Evolutionary conservation across 2,888 invertebrate genomes (phyloP), one percentile per base, ranked within the genome.

Genomic region (Alloscopus bannaensis): DNA sequence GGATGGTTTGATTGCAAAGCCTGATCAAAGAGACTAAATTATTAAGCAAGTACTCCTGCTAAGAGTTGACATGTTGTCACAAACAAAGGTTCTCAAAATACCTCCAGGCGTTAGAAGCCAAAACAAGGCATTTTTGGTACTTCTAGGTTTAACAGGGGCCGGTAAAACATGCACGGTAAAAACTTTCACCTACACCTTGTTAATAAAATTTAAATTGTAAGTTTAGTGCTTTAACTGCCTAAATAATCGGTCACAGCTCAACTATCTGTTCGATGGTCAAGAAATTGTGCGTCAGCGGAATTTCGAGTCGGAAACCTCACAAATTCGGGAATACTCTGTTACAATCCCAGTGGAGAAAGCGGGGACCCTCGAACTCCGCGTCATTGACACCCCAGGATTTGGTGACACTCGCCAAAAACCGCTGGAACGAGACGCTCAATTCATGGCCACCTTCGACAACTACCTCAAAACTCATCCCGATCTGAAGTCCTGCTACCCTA

Each of bases 371-470:
- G 47, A 47, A n/a, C 47, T 47, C 3, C 6, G 47, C n/a, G 47
- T 47, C 4, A 47, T 47, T n/a, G 47, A 47, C 47, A 47, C 47
- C n/a, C 47, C 47, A 36, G 36, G 36, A 36, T 36, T 36, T 36
- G 36, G 36, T 8, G 36, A 36, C 36, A 36, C 36, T 8, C 47
- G 47, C 47, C 47, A 47, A 18, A 6, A 47, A 47, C 47, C 47
- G 11, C n/a, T 47, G 47, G 47, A 47, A 18, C 47, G 47, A n/a
- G 47, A 47, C 18, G 47, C 47, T 13, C 47, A 47, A 18, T 47
- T 47, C 47, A 47, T 47, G 47, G 47, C 47, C 8, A 47, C 47
- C 11, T 47, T 47, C 18, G 47, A 47, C 47, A 6, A n/a, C 6
- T 47, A 13, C n/a, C n/a, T 47, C n/a, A 13, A 6, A 13, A 13